Conservation (phyloP, 2,113 vertebrate species). For the Entosphenus tridentatus region DNA sequence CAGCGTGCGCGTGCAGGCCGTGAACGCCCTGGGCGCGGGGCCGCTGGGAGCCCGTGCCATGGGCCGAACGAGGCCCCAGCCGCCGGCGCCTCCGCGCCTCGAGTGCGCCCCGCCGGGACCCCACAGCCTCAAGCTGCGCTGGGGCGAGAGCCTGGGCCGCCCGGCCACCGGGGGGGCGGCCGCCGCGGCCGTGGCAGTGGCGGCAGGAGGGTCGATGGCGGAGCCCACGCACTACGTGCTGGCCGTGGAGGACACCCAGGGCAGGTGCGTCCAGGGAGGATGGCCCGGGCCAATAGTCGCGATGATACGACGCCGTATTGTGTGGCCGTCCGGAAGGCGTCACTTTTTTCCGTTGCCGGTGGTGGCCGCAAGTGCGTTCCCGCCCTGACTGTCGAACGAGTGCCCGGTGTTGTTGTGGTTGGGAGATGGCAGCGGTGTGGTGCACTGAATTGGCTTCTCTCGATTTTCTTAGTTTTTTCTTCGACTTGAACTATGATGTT, state of each 20-base stretch:
- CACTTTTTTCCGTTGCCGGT: no score
- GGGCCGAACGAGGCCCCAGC: conserved; percentile 57
- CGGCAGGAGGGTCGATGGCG: conserved; percentile 31
- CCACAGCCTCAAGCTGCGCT: conserved; percentile 88
- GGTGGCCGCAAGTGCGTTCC: no score
- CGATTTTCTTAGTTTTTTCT: no score
- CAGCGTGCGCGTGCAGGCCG: conserved; percentile 65
- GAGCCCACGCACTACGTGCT: conserved; percentile 48
- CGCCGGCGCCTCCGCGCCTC: conserved; percentile 59
- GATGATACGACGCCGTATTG: no score
- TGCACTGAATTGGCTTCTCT: no score
- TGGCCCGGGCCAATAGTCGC: no score
- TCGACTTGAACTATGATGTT: no score
- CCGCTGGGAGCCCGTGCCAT: conserved; percentile 48
- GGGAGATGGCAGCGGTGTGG: no score
- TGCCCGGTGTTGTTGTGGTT: no score
- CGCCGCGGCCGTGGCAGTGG: conserved; percentile 29
- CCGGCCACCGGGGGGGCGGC: conserved; percentile 25
- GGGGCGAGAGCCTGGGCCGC: conserved; percentile 45
- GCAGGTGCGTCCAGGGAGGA: conserved; percentile 32
- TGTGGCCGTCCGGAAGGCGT: no score
- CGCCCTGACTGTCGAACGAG: no score
- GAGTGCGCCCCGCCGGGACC: conserved; percentile 74
- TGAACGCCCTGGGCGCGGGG: conserved; percentile 65
- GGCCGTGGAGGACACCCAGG: conserved; percentile 76